Evolutionary conservation across 2,113 vertebrate genomes (phyloP), one percentile per base, ranked within the genome.

Genomic region (Gallinago paraguaiae): DNA sequence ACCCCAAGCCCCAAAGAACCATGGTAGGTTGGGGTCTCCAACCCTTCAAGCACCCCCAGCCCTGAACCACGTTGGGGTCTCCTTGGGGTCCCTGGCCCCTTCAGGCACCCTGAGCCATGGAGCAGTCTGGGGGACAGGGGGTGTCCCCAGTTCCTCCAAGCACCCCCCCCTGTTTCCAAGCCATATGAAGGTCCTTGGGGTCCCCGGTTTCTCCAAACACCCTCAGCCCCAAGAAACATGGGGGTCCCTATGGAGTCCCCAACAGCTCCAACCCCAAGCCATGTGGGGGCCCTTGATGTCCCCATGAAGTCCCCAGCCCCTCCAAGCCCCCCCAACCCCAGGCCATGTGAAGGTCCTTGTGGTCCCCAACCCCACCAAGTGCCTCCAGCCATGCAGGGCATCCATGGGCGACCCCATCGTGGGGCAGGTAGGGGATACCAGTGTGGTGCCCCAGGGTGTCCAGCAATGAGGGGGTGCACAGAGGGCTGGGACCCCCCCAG

Each of bases 401-500:
- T 2, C n/a, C 59, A 31, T 2, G 28, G 18, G 4, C 9, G 13
- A 20, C 48, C 35, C 57, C 50, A 27, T 46, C 1, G 10, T 46
- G 4, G 33, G 17, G 16, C 27, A 33, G 35, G 8, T 35, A 11
- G 41, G 12, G 3, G 71, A 33, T 54, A 57, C 28, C 1, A 1
- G 10, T 14, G 27, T 4, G 30, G 11, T 45, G 24, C 20, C 33
- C 12, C 14, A 1, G 45, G 45, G n/a, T 22, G 7, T 17, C 27
- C 30, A 39, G 11, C 8, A 14, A 13, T 6, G 19, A 5, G 9
- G 54, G 51, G 23, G 7, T 9, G 7, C 16, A 7, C 3, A n/a
- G n/a, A 39, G 13, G 10, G 1, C 3, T 0, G 15, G 81, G 10
- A 1, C 1, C 13, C 24, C 37, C 37, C 54, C 41, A 43, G 41